Evolutionary conservation across 2,888 invertebrate species (phyloP).

Genomic region (Lycia hirtaria): DNA sequence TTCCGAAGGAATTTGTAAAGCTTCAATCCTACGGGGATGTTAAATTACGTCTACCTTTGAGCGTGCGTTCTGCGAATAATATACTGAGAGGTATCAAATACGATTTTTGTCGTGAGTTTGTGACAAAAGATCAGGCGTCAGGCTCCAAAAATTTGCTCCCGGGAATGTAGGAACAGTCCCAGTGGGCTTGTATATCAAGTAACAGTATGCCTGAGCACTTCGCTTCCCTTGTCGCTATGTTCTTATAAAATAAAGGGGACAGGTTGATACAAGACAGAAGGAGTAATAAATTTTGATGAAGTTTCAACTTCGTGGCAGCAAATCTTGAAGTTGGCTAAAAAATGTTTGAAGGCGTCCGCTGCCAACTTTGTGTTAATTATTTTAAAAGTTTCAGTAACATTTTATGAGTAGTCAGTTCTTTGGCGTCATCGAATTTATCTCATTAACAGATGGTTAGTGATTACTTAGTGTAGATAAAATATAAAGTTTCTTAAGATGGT

Average conservation of each 20-base stretch:
- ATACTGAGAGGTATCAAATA: conserved; percentile 59
- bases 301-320: conserved; percentile 33
- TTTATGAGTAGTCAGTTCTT: not conserved
- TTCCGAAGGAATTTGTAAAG: conserved; percentile 35
- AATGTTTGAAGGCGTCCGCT: conserved; percentile 5
- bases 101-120: conserved; percentile 60
- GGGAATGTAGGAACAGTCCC: conserved; percentile 58
- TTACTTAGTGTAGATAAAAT: no score
- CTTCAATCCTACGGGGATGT: conserved; percentile 32
- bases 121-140: conserved; percentile 60
- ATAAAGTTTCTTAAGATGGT: no score
- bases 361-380: conserved; percentile 19
- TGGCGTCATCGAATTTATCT: not conserved
- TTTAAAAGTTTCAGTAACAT: conserved; percentile 6
- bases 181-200: conserved; percentile 59
- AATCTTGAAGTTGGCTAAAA: conserved; percentile 14
- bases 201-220: conserved; percentile 61
- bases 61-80: conserved; percentile 44
- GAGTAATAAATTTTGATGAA: conserved; percentile 33
- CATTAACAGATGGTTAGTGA: not conserved
- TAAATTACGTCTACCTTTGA: conserved; percentile 44
- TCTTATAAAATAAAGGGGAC: conserved; percentile 47
- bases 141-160: conserved; percentile 59
- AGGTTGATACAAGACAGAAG: conserved; percentile 31
- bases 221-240: conserved; percentile 56